Evolutionary conservation across 2,113 vertebrate genomes (phyloP).

Genomic region (Arvicanthis niloticus): DNA sequence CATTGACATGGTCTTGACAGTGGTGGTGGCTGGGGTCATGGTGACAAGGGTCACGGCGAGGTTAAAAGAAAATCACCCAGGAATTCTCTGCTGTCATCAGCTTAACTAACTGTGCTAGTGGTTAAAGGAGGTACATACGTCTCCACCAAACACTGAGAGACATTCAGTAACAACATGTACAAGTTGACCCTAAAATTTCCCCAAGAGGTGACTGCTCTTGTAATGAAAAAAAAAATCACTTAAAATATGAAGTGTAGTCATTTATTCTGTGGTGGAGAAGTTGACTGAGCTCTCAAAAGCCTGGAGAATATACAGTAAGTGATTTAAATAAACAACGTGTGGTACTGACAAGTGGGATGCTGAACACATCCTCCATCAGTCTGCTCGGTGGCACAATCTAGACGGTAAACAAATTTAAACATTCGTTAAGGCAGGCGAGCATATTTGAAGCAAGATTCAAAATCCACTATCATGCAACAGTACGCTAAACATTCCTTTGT

Average conservation of each 20-base stretch:
- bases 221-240: background rate
- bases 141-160: constrained; percentile 67
- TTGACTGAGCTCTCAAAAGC: background rate
- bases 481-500: constrained; percentile 28
- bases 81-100: constrained; percentile 77
- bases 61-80: constrained; percentile 81
- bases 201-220: constrained; percentile 6
- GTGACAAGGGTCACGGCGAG: constrained; percentile 74
- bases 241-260: background rate
- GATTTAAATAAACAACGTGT: constrained; percentile 27
- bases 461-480: background rate
- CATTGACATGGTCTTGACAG: constrained; percentile 75
- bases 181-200: constrained; percentile 68
- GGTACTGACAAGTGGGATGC: background rate
- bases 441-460: constrained; percentile 39
- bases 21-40: background rate
- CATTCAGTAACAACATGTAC: constrained; percentile 70
- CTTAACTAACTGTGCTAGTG: constrained; percentile 73
- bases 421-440: constrained; percentile 6
- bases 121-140: constrained; percentile 66
- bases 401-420: background rate
- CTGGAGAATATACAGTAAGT: background rate
- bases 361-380: background rate
- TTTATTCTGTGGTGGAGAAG: background rate
- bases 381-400: background rate